Percentiles rank a stretch among this genome's conserved stretches.
Conservation (phyloP, 2,888 invertebrate genomes). For the Nasonovia ribisnigri region DNA sequence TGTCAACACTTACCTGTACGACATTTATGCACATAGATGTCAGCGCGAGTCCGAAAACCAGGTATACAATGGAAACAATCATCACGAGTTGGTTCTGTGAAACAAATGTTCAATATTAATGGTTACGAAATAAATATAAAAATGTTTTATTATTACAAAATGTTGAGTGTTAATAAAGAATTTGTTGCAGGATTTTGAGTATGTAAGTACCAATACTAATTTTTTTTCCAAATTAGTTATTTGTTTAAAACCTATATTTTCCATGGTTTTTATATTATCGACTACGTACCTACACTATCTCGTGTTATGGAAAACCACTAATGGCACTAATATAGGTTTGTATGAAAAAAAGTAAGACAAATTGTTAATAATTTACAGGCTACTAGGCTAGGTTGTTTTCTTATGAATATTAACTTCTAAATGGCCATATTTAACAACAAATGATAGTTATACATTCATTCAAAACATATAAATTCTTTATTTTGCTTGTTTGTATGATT, state of each 20-base stretch:
- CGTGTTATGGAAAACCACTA: too few species aligned
- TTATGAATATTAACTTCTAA: too few species aligned
- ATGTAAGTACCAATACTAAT: background rate
- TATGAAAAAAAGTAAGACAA: too few species aligned
- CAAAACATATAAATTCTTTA: too few species aligned
- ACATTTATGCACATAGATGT: slow-evolving; percentile 98
- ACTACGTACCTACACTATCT: too few species aligned
- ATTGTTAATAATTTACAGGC: too few species aligned
- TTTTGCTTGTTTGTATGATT: too few species aligned
- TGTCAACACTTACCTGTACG: slow-evolving; percentile 81
- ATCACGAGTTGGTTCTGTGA: slow-evolving; percentile 84
- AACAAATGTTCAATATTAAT: slow-evolving; percentile 49
- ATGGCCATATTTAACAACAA: too few species aligned
- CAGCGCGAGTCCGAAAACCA: slow-evolving; percentile 93
- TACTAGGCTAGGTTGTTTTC: too few species aligned
- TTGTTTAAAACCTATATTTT: background rate
- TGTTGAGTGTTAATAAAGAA: background rate
- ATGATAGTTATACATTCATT: too few species aligned
- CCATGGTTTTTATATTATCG: background rate
- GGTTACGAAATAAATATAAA: background rate
- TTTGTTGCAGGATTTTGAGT: background rate
- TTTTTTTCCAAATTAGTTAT: background rate
- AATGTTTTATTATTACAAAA: background rate
- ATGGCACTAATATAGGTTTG: too few species aligned
- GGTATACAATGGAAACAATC: slow-evolving; percentile 93